Base-by-base conservation (phyloP, 2,888 invertebrate species). In the Druceiella hillmani region DNA sequence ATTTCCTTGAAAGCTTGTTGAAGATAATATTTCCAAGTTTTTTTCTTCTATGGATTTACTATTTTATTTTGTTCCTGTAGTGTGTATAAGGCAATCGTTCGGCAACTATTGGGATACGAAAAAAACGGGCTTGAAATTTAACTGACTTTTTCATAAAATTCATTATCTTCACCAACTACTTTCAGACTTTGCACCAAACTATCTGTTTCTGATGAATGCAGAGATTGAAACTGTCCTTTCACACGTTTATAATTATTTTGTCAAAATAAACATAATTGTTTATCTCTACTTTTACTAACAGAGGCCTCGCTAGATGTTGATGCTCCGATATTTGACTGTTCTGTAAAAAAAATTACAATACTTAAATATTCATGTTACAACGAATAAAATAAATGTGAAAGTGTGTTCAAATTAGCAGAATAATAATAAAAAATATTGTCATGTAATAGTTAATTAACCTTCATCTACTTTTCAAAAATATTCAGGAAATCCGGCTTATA, bases 141-240 rank as follows among this genome's bases (percentile, higher is more conserved):
- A n/a, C n/a, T n/a, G n/a, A 38, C 38, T 38, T 38, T 38, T 39
- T 38, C 38, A 38, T 38, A 38, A 39, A 39, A 38, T 38, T 38
- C 38, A 38, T 38, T 38, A 38, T 38, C 25, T 38, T 38, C 38
- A 33, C 38, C 38, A 38, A 38, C 31, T 38, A 22, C 22, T 37
- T 35, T 38, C 35, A 38, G 24, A 38, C 20, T 33, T 38, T 38
- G 37, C 38, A 38, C 24, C 24, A 38, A 38, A 38, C 35, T 37
- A 33, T 17, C 20, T 38, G 13, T 38, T 26, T 40, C 40, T 40
- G 40, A 40, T 22, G 40, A 40, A 29, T 40, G 36, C 16, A 40
- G 30, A 36, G 40, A 29, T 40, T 40, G n/a, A 35, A 16, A 20
- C 20, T 22, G 34, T 30, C 36, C 40, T 35, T 31, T 17, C 17